Conservation (phyloP, 2,113 vertebrate species). For the Motacilla alba region DNA sequence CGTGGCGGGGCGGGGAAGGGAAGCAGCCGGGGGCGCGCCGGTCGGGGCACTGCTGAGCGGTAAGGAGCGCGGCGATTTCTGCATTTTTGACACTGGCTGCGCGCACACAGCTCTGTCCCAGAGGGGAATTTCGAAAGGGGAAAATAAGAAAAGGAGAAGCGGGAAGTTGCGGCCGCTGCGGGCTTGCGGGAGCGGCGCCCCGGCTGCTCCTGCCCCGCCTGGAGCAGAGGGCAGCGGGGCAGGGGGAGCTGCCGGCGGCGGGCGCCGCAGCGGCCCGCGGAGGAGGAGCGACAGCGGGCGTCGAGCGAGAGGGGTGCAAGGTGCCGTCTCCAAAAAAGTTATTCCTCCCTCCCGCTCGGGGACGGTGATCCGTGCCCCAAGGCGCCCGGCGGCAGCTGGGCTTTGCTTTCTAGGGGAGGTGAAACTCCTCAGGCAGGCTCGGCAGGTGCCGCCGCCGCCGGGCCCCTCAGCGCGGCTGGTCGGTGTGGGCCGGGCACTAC, state of each 20-base stretch:
- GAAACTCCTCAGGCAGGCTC: background rate
- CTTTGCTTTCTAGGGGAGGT: background rate
- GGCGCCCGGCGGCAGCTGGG: background rate
- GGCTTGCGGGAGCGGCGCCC: background rate
- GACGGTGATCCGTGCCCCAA: background rate
- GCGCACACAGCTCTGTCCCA: background rate
- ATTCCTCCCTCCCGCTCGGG: background rate
- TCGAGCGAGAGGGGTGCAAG: background rate
- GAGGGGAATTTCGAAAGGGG: background rate
- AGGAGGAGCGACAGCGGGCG: background rate
- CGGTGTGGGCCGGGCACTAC: background rate
- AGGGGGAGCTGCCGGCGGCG: background rate
- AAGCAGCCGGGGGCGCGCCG: background rate
- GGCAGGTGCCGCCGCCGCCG: slow-evolving; percentile 9
- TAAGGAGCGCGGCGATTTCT: slow-evolving; percentile 25
- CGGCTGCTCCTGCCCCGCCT: background rate
- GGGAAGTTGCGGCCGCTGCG: background rate
- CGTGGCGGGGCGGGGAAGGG: slow-evolving; percentile 69
- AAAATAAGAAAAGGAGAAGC: background rate
- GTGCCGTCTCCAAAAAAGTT: background rate
- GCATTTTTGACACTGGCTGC: background rate
- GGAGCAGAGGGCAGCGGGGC: background rate
- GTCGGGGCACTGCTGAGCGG: slow-evolving; percentile 28
- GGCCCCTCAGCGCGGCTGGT: no score
- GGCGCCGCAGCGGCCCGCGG: background rate